Base-by-base conservation (phyloP, 2,888 invertebrate genomes). In the Silvanus unidentatus region DNA sequence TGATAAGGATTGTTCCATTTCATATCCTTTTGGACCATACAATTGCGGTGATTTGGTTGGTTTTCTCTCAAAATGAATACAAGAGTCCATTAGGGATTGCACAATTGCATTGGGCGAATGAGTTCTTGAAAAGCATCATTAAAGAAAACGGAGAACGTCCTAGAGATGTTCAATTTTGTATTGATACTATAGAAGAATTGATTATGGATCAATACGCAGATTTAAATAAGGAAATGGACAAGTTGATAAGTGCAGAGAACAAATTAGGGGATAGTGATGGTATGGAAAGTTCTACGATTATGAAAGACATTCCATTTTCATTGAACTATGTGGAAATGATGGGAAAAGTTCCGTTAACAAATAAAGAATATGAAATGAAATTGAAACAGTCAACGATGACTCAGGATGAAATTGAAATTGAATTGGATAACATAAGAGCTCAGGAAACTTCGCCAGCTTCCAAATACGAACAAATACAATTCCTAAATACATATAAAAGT, bases 41-140 rank as follows among this genome's bases (percentile, higher is more conserved):
- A 1, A 62, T 74, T 12, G 70, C 72, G 1, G 73, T 73, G 2
- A 59, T 73, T 40, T 74, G 73, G 73, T 60, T 62, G 46, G 48
- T 73, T 16, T 73, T 72, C 55, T 65, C 65, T 14, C 49, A 55
- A 8, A 53, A 63, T 3, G 32, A 32, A 8, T 32, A 11, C 32
- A n/a, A 5, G 5, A 5, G 6, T 11, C 32, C n/a, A 11, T 12
- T 32, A 5, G 32, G 32, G n/a, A 67, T 70, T 27, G 61, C 58
- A 13, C 69, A 71, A 47, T 51, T 71, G 16, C 68, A 69, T 40
- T 71, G 71, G 70, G 69, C 70, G 1, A 51, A 66, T 16, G 58
- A 55, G 38, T 70, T 70, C 45, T 43, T 71, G 14, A 50, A 62
- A 13, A 61, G 63, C 2, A 58, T 70, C n/a, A 60, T 59, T 35